Percentiles rank a stretch among this genome's conserved stretches.
phyloP scores from a whole-genome alignment of 2,888 invertebrate genomes.

The Epirrhoe tristata region DNA sequence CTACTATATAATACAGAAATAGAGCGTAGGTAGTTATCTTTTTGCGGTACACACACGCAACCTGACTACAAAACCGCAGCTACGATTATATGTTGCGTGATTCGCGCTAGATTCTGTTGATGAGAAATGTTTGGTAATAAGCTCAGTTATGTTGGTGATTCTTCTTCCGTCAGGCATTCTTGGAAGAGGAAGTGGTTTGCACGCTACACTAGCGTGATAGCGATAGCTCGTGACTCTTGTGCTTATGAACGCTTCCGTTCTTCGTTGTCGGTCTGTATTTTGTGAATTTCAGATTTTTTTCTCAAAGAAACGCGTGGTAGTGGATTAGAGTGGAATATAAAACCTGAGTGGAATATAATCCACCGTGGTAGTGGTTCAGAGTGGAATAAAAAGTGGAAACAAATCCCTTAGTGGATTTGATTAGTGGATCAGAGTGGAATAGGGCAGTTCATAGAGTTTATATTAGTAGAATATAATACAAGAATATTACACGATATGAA shows the following conservation, averaged over 20 bases:
- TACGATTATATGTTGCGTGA: conserved; percentile 35
- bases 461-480: no score
- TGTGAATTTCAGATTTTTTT: neutral
- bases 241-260: neutral
- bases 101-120: conserved; percentile 28
- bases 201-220: neutral
- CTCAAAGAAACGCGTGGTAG: neutral
- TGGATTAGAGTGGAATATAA: no score
- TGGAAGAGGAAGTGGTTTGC: neutral
- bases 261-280: neutral
- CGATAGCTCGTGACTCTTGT: neutral
- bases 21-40: conserved; percentile 28
- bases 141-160: conserved; percentile 20
- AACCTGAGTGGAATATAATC: no score
- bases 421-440: no score
- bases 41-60: conserved; percentile 40
- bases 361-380: no score
- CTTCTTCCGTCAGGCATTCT: conserved; percentile 2
- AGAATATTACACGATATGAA: no score
- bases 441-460: no score
- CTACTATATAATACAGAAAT: conserved; percentile 16
- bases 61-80: conserved; percentile 30
- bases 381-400: no score
- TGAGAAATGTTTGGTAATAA: conserved; percentile 25
- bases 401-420: no score